A percentile compares a stretch with the other conserved stretches of the same genome.
Evolutionary conservation across 2,113 vertebrate species (phyloP).

Genomic region (Dendrocopos noguchii): DNA sequence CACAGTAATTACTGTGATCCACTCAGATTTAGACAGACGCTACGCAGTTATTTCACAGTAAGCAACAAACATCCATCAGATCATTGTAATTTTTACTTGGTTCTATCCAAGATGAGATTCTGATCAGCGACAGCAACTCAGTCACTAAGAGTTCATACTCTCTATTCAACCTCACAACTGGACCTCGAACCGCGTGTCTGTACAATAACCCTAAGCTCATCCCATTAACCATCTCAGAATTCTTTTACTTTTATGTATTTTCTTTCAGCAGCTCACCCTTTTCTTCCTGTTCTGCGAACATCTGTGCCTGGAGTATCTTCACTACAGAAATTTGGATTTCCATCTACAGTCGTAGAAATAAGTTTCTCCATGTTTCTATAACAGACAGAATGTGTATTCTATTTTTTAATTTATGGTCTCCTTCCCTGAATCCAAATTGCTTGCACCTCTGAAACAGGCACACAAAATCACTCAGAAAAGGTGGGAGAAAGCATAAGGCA

Average conservation of each 20-base stretch:
- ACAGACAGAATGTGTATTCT: not conserved
- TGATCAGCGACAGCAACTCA: not conserved
- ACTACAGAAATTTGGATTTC: slow-evolving; percentile 25
- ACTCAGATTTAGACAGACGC: not conserved
- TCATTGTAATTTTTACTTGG: not conserved
- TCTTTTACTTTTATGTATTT: slow-evolving; percentile 36
- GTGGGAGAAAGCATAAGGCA: not conserved
- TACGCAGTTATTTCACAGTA: not conserved
- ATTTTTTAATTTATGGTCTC: slow-evolving; percentile 5
- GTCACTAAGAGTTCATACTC: slow-evolving; percentile 7
- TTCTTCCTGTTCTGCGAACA: not conserved
- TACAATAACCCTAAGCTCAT: slow-evolving; percentile 4
- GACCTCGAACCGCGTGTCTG: not conserved
- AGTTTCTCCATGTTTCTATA: slow-evolving; percentile 17
- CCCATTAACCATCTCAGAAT: slow-evolving; percentile 2
- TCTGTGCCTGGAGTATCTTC: not conserved
- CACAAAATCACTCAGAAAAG: not conserved
- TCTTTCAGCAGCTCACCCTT: not conserved
- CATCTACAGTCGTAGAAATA: slow-evolving; percentile 34
- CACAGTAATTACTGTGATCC: not conserved
- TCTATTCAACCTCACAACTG: not conserved
- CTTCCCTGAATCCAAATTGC: not conserved
- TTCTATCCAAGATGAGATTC: slow-evolving; percentile 14
- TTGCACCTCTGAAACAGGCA: not conserved
- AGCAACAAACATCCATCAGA: slow-evolving; percentile 7